Base-by-base conservation (phyloP, 2,113 vertebrate genomes). In the Sminthopsis crassicaudata region DNA sequence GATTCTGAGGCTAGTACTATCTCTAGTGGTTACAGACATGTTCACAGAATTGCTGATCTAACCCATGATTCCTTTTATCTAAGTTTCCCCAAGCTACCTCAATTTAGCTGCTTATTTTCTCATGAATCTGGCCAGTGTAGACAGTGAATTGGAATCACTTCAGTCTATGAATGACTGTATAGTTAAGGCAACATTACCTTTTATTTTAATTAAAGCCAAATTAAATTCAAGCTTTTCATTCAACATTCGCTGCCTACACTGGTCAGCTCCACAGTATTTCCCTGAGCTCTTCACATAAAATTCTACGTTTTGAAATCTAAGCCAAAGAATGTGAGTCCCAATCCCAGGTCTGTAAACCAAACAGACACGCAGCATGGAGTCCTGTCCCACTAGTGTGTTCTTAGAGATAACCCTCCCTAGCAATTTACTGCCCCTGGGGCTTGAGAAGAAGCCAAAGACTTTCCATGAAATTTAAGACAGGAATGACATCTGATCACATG, bases 391-490 rank as follows among this genome's bases (percentile, higher is more conserved):
- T 91, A 22, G 27, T 2, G 48, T n/a, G 52, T 27, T 93, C 93
- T 57, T 51, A 53, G 48, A 92, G 94, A 95, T 55, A 9, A 89
- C 96, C 51, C 94, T 94, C 52, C 90, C 54, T 96, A 95, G 53
- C 92, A 67, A 95, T 91, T 42, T 93, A 8, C 52, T 16, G 94
- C 67, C n/a, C 93, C 96, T 89, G 96, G 94, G 51, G 90, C 42
- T 42, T 94, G 94, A 95, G 93, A 55, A 93, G 95, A 95, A 92
- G 42, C 92, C 91, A 96, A 92, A 48, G 26, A 90, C 54, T 94
- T 97, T 95, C 91, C 94, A 91, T 94, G 51, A 95, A 94, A 97
- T 96, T 14, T 53, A 90, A 42, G 90, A 19, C 16, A 1, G 94
- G 57, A 96, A 52, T 46, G 36, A 93, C 46, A 91, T 89, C 50